Evolutionary conservation across 2,113 vertebrate genomes (phyloP).

Genomic region (Zosterops pallidus): DNA sequence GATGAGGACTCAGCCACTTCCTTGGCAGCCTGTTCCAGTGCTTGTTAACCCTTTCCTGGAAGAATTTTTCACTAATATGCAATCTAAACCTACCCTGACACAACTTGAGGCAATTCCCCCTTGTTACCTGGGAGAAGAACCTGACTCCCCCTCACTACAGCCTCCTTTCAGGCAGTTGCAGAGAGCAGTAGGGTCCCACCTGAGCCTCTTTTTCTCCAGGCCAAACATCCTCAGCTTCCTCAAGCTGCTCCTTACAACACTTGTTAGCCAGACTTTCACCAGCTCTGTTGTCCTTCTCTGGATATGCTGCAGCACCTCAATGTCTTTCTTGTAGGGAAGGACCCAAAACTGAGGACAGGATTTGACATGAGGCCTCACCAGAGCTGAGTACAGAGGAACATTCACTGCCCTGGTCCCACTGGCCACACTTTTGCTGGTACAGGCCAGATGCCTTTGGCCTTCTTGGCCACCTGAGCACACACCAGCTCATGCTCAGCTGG

Average conservation of each 20-base stretch:
- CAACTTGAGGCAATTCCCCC: neutral
- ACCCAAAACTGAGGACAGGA: neutral
- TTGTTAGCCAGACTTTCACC: neutral
- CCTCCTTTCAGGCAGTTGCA: neutral
- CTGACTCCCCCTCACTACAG: neutral
- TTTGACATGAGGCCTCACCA: rapidly evolving
- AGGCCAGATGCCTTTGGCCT: neutral
- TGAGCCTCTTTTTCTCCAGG: neutral
- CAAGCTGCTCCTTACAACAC: neutral
- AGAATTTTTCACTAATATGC: neutral
- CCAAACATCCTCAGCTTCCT: neutral
- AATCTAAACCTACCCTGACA: neutral
- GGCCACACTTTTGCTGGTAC: neutral
- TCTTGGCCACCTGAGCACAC: neutral
- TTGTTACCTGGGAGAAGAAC: neutral
- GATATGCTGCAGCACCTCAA: rapidly evolving
- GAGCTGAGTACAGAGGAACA: rapidly evolving
- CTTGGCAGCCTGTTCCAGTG: neutral
- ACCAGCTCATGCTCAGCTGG: rapidly evolving
- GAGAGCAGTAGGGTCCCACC: neutral
- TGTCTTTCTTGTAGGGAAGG: neutral
- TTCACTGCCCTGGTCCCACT: neutral
- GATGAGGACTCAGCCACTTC: neutral
- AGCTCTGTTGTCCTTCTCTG: neutral
- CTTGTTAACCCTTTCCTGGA: neutral